Evolutionary conservation across 2,888 invertebrate species (phyloP), one percentile per base, ranked within the genome.

Genomic region (Cremastobaeus sp.): DNA sequence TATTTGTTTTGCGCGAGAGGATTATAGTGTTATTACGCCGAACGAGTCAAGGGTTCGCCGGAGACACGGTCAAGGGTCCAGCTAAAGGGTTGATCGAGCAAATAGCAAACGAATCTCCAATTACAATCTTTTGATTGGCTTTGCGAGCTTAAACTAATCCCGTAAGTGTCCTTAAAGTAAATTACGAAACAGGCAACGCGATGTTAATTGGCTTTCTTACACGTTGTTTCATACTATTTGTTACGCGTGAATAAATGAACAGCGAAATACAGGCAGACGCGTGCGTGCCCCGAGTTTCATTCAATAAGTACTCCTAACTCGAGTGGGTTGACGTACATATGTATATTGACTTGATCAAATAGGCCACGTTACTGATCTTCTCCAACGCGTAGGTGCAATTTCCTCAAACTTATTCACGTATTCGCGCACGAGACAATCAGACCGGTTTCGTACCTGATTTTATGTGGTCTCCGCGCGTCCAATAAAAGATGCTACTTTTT

Each of bases 1-100:
- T 86, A 83, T 86, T 86, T 86, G 85, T 84, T 86, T 83, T 83
- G 81, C 83, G 81, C 83, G 82, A 82, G 79, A 81, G 85, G 86
- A 86, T 86, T 86, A 86, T 84, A 82, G 83, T 81, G 83, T 86
- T 84, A 85, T 86, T 86, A 83, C 82, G 82, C 79, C 77, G 70
- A 72, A 54, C 74, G 82, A 82, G 82, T 83, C 83, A 82, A 77
- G 69, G 76, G 75, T 54, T 71, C 57, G 60, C 57, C 64, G 62
- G 28, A 59, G 71, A 74, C 64, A 47, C 65, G 79, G 79, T 77
- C 79, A 80, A 78, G 78, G 78, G 79, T 77, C 76, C 74, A 37
- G 59, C 62, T 20, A 75, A 80, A 79, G 80, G 78, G 77, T 76
- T 77, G 72, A 62, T 52, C 68, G 57, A 78, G 71, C 77, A 74